Conservation (phyloP, 1,140 invertebrate genomes). For the Idris sp. region DNA sequence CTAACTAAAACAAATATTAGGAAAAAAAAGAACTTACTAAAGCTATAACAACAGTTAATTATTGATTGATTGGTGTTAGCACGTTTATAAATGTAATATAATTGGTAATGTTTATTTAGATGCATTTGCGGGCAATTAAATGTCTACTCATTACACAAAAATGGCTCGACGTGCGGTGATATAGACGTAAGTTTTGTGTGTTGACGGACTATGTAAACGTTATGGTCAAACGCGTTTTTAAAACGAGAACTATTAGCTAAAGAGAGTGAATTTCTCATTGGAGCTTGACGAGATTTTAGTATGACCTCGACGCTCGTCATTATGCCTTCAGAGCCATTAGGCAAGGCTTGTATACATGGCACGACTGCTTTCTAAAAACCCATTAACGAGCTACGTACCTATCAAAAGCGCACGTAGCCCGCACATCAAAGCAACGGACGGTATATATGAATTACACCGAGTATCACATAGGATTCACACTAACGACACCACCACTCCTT, state of each 20-base stretch:
- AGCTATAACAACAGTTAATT: no score
- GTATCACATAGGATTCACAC: constrained; percentile 37
- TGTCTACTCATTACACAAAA: no score
- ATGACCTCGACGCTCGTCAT: constrained; percentile 30
- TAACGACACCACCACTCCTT: constrained; percentile 22
- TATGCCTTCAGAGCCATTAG: constrained; percentile 48
- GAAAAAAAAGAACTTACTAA: no score
- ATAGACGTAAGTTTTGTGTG: neutral
- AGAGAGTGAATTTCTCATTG: constrained; percentile 20
- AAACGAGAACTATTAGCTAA: constrained; percentile 9
- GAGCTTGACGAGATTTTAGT: constrained; percentile 38
- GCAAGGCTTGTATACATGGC: constrained; percentile 36
- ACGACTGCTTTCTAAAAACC: constrained; percentile 66
- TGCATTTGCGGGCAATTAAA: neutral
- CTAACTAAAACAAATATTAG: no score
- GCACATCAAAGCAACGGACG: constrained; percentile 37
- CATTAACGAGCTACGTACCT: constrained; percentile 66
- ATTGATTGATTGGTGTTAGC: no score
- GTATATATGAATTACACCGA: constrained; percentile 24
- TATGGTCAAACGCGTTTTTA: constrained; percentile 20
- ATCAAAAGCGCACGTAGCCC: constrained; percentile 64
- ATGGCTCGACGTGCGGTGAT: no score
- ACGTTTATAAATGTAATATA: no score
- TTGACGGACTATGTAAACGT: constrained; percentile 5
- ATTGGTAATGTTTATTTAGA: no score